Conservation (phyloP, 1,140 invertebrate species). For the Littorina saxatilis region DNA sequence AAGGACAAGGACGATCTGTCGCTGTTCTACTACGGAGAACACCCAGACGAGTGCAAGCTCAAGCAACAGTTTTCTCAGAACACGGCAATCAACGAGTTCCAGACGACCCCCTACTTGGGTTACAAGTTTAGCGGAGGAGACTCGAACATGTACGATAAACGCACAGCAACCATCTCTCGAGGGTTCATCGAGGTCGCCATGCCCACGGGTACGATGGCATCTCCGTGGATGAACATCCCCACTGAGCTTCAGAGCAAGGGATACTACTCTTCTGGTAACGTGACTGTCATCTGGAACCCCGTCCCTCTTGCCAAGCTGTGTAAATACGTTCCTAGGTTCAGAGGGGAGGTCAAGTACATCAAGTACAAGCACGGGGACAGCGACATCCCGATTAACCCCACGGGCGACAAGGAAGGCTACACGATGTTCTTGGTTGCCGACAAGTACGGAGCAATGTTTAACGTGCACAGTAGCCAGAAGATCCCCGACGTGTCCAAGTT, state of each 20-base stretch:
- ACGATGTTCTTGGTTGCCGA: too few relatives aligned
- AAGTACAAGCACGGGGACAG: too few relatives aligned
- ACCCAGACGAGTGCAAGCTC: neutral
- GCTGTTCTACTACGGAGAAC: neutral
- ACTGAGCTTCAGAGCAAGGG: neutral
- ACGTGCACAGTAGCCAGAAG: too few relatives aligned
- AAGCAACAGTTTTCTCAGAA: neutral
- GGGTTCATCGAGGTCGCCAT: constrained; percentile 23
- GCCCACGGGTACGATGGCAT: constrained; percentile 18
- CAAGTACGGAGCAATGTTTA: too few relatives aligned
- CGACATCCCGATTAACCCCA: too few relatives aligned
- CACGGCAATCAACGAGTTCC: neutral
- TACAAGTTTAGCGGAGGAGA: neutral
- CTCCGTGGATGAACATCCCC: constrained; percentile 23
- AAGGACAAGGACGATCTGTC: constrained; percentile 8
- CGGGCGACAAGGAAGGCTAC: too few relatives aligned
- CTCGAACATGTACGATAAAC: neutral
- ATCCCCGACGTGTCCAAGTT: too few relatives aligned
- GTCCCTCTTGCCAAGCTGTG: too few relatives aligned
- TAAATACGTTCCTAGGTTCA: too few relatives aligned
- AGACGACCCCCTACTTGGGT: neutral
- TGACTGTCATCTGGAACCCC: too few relatives aligned
- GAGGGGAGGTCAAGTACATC: too few relatives aligned
- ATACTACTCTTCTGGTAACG: constrained; percentile 7
- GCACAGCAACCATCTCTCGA: neutral